Evolutionary conservation across 2,113 vertebrate genomes (phyloP).

Genomic region (Pipa parva): DNA sequence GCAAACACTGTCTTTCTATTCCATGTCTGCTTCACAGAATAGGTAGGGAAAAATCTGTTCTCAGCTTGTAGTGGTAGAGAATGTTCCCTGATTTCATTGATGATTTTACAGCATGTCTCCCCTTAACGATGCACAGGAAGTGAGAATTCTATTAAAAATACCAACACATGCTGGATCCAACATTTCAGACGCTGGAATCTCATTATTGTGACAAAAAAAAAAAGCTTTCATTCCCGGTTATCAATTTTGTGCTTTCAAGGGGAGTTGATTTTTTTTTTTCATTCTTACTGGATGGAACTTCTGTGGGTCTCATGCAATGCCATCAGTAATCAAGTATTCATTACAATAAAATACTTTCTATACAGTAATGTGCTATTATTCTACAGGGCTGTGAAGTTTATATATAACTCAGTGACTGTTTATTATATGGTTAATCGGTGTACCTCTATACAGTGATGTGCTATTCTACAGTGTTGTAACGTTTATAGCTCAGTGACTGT

Average conservation of each 20-base stretch:
- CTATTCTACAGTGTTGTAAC: too few relatives aligned
- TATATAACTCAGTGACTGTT: too few relatives aligned
- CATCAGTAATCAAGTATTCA: conserved; percentile 49
- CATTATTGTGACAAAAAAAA: conserved; percentile 51
- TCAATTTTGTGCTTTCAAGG: conserved; percentile 45
- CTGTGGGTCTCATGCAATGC: conserved; percentile 61
- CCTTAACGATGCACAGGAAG: conserved; percentile 49
- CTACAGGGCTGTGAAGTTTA: too few relatives aligned
- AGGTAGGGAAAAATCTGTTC: not conserved
- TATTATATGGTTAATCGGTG: too few relatives aligned
- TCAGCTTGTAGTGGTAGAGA: conserved; percentile 52
- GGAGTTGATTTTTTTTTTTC: conserved; percentile 48
- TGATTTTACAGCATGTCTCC: conserved; percentile 56
- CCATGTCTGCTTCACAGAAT: not conserved
- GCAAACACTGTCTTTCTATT: conserved; percentile 44
- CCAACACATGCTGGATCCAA: conserved; percentile 66
- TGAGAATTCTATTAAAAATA: conserved; percentile 57
- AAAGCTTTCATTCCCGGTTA: conserved; percentile 57
- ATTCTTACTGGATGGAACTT: conserved; percentile 47
- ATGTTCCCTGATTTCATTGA: conserved; percentile 3
- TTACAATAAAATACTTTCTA: too few relatives aligned
- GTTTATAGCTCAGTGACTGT: too few relatives aligned
- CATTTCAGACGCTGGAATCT: too few relatives aligned
- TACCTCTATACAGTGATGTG: too few relatives aligned
- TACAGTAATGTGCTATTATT: too few relatives aligned